Percentiles rank a stretch among this genome's conserved stretches.
These are phyloP conservation scores for Dicyrtomina minuta DNA, from an alignment of 2,888 invertebrate species.

Conservation along the genomic window DNA sequence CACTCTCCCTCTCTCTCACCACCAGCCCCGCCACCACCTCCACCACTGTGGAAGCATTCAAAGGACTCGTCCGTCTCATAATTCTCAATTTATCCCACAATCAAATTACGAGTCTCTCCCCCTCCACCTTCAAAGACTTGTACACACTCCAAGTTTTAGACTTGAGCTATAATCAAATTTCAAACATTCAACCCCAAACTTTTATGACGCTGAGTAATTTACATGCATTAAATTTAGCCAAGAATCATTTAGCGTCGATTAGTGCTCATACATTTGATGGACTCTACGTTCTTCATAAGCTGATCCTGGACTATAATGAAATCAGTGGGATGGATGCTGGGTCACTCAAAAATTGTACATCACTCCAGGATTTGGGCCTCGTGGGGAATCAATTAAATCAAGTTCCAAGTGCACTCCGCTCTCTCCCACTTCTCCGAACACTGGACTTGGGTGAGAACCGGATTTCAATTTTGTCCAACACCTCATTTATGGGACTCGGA, in stretches of 20 bases:
- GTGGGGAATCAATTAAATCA: constrained; percentile 72
- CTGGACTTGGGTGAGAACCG: constrained; percentile 80
- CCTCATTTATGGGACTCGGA: constrained; percentile 72
- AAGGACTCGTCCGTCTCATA: constrained; percentile 70
- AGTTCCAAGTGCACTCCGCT: constrained; percentile 69
- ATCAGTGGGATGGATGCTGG: constrained; percentile 69
- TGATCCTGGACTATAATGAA: constrained; percentile 73
- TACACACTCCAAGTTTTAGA: constrained; percentile 73
- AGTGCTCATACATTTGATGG: constrained; percentile 72
- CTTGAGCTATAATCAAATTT: constrained; percentile 70
- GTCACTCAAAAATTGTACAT: constrained; percentile 75
- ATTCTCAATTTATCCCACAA: constrained; percentile 75
- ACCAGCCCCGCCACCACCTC: constrained; percentile 55
- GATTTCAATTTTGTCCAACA: constrained; percentile 69
- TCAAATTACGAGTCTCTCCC: constrained; percentile 69
- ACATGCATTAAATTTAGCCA: constrained; percentile 72
- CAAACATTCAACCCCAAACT: constrained; percentile 67
- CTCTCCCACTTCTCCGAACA: constrained; percentile 70
- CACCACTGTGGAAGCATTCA: constrained; percentile 76
- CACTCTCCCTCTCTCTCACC: constrained; percentile 59
- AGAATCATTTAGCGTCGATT: constrained; percentile 70
- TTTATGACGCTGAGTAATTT: constrained; percentile 75
- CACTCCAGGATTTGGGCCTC: constrained; percentile 73
- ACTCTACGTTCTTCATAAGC: constrained; percentile 70
- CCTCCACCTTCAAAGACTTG: constrained; percentile 71